phyloP scores from a whole-genome alignment of 1,140 invertebrate species.

The Lordiphosa mommai region DNA sequence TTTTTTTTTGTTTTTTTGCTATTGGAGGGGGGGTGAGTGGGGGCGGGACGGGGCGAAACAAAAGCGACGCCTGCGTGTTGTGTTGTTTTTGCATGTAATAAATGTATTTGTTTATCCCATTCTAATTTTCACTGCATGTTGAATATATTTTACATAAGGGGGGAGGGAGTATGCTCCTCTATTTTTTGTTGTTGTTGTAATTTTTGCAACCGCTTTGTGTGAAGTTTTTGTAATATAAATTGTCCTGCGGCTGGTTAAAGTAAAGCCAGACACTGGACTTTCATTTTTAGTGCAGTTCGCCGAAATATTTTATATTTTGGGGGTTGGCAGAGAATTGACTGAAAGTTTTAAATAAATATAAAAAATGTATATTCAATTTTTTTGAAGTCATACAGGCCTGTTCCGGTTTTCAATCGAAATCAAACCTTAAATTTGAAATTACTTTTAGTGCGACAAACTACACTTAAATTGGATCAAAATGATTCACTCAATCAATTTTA shows the following conservation, averaged over 20 bases:
- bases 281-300: slow-evolving; percentile 22
- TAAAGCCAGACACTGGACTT: slow-evolving; percentile 16
- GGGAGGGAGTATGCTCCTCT: slow-evolving; percentile 12
- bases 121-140: slow-evolving; percentile 66
- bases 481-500: too few relatives aligned
- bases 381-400: too few relatives aligned
- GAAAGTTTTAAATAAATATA: too few relatives aligned
- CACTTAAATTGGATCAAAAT: too few relatives aligned
- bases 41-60: slow-evolving; percentile 42
- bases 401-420: too few relatives aligned
- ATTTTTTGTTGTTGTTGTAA: slow-evolving; percentile 30
- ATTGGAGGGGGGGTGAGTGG: neutral
- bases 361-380: too few relatives aligned
- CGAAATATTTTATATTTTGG: slow-evolving; percentile 23
- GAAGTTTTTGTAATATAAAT: slow-evolving; percentile 67
- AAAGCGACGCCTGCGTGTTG: slow-evolving; percentile 32
- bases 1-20: neutral
- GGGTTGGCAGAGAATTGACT: too few relatives aligned
- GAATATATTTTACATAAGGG: slow-evolving; percentile 44
- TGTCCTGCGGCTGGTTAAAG: slow-evolving; percentile 59
- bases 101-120: slow-evolving; percentile 74
- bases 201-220: slow-evolving; percentile 43
- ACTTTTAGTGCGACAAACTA: too few relatives aligned
- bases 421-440: too few relatives aligned
- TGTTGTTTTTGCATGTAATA: slow-evolving; percentile 74